Conservation (phyloP, 1,140 invertebrate genomes). For the Matsumurasca onukii region DNA sequence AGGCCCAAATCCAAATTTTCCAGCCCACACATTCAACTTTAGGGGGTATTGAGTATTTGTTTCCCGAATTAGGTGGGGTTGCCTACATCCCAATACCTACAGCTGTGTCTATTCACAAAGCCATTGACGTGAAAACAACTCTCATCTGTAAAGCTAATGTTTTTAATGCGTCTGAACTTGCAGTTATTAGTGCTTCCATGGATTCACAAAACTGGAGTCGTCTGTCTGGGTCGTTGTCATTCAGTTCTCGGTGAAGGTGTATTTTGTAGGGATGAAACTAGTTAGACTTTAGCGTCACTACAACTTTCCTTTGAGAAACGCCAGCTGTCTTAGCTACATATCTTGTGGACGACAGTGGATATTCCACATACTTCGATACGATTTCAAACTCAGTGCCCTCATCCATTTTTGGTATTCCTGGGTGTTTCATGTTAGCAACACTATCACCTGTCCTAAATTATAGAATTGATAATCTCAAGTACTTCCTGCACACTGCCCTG, state of each 20-base stretch:
- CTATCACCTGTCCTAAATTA: background rate
- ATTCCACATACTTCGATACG: background rate
- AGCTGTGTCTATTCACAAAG: background rate
- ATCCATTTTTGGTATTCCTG: background rate
- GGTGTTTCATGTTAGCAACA: background rate
- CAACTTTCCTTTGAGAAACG: background rate
- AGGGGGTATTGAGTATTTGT: background rate
- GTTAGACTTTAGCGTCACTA: background rate
- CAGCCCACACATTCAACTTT: background rate
- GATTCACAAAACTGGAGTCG: background rate
- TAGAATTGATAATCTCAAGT: background rate
- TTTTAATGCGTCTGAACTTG: background rate
- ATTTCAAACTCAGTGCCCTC: slow-evolving; percentile 10
- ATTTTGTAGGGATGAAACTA: slow-evolving; percentile 14
- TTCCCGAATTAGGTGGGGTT: slow-evolving; percentile 8
- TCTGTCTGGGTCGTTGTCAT: slow-evolving; percentile 3
- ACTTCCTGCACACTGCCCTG: background rate
- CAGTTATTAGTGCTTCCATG: background rate
- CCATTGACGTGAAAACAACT: background rate
- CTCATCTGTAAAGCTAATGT: background rate
- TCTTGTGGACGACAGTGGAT: background rate
- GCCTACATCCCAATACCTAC: background rate
- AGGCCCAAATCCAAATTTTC: background rate
- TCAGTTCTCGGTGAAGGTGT: background rate
- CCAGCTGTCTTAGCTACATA: background rate